phyloP scores from a whole-genome alignment of 2,797 vertebrate genomes.

The Eulemur rubriventer region DNA sequence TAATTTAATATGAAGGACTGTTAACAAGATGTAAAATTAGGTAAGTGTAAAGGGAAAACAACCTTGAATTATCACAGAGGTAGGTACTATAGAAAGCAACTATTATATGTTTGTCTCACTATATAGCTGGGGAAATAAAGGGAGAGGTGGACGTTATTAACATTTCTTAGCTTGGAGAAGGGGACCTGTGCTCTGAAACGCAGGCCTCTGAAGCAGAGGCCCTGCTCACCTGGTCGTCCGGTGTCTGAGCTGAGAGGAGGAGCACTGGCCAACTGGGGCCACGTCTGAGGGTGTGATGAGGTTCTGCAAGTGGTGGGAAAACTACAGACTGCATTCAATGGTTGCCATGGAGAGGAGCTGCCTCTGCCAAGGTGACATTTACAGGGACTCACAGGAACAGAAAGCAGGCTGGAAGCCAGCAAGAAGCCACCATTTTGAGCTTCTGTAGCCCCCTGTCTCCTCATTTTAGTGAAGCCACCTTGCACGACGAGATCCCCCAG shows the following conservation, averaged over 20 bases:
- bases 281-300: not conserved
- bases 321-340: not conserved
- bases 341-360: not conserved
- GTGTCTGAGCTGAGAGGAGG: not conserved
- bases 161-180: not conserved
- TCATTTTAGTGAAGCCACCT: not conserved
- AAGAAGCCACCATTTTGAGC: not conserved
- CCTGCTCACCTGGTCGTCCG: not conserved
- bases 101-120: not conserved
- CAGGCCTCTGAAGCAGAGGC: not conserved
- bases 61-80: not conserved
- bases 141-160: not conserved
- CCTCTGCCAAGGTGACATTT: not conserved
- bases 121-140: not conserved
- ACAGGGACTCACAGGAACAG: not conserved
- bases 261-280: too few relatives aligned
- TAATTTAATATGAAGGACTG: not conserved
- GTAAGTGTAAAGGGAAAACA: not conserved
- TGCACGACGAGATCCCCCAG: too few relatives aligned
- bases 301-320: not conserved
- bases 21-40: conserved; percentile 6
- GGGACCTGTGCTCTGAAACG: not conserved
- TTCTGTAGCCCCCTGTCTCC: not conserved
- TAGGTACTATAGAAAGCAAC: not conserved
- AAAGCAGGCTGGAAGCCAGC: not conserved